These are phyloP conservation scores for Anastatus disparis DNA, from an alignment of 1,140 invertebrate species.

Conservation along the genomic window DNA sequence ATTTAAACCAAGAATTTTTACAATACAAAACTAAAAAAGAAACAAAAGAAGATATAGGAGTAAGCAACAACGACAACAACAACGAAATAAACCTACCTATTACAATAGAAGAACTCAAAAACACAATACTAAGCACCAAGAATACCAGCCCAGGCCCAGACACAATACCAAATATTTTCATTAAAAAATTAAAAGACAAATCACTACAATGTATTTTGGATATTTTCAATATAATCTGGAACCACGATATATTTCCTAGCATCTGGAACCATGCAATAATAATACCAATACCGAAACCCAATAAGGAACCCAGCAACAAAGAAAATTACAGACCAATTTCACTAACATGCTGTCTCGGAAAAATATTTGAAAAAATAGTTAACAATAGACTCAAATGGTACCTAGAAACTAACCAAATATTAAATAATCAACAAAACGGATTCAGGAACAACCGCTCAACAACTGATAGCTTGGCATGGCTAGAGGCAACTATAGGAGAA, in stretches of 20 bases:
- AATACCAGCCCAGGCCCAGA: conserved; percentile 44
- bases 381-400: conserved; percentile 32
- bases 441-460: conserved; percentile 44
- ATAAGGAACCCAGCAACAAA: conserved; percentile 42
- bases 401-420: conserved; percentile 39
- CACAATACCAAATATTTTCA: conserved; percentile 41
- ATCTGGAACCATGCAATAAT: conserved; percentile 51
- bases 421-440: conserved; percentile 35
- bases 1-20: conserved; percentile 45
- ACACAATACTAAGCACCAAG: background rate
- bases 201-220: conserved; percentile 35
- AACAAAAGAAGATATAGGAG: background rate
- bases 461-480: conserved; percentile 33
- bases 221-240: conserved; percentile 49
- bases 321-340: conserved; percentile 47
- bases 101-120: conserved; percentile 2
- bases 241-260: conserved; percentile 44
- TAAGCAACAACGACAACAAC: background rate
- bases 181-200: conserved; percentile 45
- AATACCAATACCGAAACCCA: conserved; percentile 53
- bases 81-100: background rate
- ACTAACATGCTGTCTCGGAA: conserved; percentile 44
- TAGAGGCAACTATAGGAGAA: conserved; percentile 41
- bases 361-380: conserved; percentile 53
- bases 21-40: conserved; percentile 36